These are phyloP conservation scores for Apamea epomidion DNA, from an alignment of 2,888 invertebrate genomes.

Conservation along the genomic window DNA sequence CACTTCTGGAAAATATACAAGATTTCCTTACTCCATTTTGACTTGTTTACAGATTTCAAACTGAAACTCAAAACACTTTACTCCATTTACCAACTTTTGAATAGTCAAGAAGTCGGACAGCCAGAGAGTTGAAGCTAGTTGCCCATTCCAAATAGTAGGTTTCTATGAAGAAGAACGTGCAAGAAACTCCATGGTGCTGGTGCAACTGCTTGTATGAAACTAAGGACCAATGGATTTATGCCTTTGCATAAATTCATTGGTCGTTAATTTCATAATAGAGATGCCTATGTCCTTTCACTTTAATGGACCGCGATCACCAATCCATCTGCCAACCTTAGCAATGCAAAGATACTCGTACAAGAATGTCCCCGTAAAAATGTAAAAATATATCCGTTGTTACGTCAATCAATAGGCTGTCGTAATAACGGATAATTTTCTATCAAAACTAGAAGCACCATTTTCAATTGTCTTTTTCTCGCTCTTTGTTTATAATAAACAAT, in stretches of 20 bases:
- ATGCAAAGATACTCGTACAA: not conserved
- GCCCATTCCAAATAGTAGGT: not conserved
- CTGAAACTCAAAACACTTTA: not conserved
- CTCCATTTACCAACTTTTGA: not conserved
- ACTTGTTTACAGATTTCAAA: not conserved
- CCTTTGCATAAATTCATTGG: no score
- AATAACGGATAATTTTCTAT: not conserved
- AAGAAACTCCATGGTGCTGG: not conserved
- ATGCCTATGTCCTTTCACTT: not conserved
- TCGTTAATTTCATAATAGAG: no score
- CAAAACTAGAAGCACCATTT: not conserved
- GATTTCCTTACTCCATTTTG: not conserved
- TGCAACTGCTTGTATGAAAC: not conserved
- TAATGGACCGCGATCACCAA: no score
- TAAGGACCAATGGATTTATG: not conserved
- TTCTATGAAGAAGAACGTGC: not conserved
- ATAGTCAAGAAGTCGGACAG: no score
- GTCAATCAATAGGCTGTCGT: not conserved
- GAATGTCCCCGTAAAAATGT: not conserved
- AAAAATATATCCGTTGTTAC: not conserved
- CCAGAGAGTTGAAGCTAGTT: not conserved
- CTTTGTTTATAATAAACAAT: conserved; percentile 24
- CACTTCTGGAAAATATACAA: not conserved
- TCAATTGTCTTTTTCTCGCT: conserved; percentile 2
- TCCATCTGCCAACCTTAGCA: no score